These are phyloP conservation scores for Lucilia sericata DNA, from an alignment of 1,140 invertebrate genomes.

Conservation along the genomic window DNA sequence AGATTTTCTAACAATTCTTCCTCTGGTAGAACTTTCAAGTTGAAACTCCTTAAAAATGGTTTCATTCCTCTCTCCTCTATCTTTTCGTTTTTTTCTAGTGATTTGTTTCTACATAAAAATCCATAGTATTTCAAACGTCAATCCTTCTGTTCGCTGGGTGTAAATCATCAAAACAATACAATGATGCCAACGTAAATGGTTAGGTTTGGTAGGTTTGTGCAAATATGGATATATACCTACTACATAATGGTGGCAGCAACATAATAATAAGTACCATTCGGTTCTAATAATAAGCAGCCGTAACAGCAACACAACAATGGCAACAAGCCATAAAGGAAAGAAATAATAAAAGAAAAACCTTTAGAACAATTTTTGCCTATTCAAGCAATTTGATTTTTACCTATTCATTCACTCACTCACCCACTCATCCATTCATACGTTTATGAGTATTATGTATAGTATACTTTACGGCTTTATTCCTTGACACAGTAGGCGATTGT, in stretches of 20 bases:
- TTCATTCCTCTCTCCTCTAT: too few relatives aligned
- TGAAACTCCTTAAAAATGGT: too few relatives aligned
- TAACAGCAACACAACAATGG: constrained; percentile 25
- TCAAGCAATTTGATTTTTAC: constrained; percentile 45
- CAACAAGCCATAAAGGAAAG: not conserved
- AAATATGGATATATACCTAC: too few relatives aligned
- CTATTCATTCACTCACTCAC: constrained; percentile 45
- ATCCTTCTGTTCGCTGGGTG: not conserved
- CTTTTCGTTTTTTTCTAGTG: too few relatives aligned
- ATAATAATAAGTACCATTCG: constrained; percentile 31
- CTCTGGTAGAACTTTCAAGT: too few relatives aligned
- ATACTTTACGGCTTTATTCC: constrained; percentile 28
- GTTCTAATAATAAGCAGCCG: constrained; percentile 35
- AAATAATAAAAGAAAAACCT: constrained; percentile 1
- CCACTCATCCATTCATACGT: constrained; percentile 31
- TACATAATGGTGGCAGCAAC: constrained; percentile 9
- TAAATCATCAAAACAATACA: not conserved
- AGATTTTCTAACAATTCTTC: too few relatives aligned
- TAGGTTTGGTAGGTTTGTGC: too few relatives aligned
- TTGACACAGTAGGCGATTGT: not conserved
- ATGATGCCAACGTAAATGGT: not conserved
- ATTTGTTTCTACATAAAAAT: too few relatives aligned
- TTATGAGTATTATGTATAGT: not conserved
- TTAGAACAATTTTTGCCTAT: constrained; percentile 39
- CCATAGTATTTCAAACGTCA: not conserved